Percentiles rank a stretch among this genome's conserved stretches.
phyloP scores from a whole-genome alignment of 2,113 vertebrate species.

The Gasterosteus aculeatus region DNA sequence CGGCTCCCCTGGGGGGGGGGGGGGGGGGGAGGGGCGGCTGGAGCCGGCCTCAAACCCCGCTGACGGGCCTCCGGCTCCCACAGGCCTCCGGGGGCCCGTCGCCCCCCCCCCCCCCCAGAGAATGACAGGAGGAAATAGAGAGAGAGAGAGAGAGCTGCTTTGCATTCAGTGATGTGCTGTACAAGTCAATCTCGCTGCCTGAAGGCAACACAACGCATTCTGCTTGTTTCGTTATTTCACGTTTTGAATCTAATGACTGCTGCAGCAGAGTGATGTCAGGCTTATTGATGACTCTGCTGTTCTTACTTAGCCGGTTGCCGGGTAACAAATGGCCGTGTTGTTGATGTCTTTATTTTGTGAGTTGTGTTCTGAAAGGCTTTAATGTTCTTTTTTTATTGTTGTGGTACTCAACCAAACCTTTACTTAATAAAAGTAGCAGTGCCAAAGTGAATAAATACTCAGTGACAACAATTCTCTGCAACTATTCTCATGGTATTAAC shows the following conservation, averaged over 20 bases:
- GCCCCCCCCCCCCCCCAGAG: slow-evolving; percentile 53
- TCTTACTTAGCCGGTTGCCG: background rate
- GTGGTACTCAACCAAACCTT: background rate
- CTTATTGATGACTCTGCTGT: background rate
- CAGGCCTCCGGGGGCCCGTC: slow-evolving; percentile 35
- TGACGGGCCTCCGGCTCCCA: slow-evolving; percentile 65
- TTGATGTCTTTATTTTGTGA: background rate
- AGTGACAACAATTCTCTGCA: no score
- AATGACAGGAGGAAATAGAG: slow-evolving; percentile 65
- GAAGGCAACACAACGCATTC: background rate
- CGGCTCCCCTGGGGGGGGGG: slow-evolving; percentile 68
- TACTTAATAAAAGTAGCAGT: background rate
- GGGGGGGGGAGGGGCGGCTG: slow-evolving; percentile 65
- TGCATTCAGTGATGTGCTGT: background rate
- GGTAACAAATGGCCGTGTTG: background rate
- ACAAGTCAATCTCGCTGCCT: background rate
- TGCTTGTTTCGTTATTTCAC: background rate
- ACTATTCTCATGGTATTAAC: background rate
- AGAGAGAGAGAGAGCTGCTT: slow-evolving; percentile 1
- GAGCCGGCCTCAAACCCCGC: slow-evolving; percentile 61
- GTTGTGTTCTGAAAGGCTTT: background rate
- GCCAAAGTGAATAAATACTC: background rate
- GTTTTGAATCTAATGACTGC: background rate
- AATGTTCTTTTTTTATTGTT: background rate
- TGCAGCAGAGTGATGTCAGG: background rate